Evolutionary conservation across 2,888 invertebrate genomes (phyloP).

Genomic region (Limnephilus lunatus): DNA sequence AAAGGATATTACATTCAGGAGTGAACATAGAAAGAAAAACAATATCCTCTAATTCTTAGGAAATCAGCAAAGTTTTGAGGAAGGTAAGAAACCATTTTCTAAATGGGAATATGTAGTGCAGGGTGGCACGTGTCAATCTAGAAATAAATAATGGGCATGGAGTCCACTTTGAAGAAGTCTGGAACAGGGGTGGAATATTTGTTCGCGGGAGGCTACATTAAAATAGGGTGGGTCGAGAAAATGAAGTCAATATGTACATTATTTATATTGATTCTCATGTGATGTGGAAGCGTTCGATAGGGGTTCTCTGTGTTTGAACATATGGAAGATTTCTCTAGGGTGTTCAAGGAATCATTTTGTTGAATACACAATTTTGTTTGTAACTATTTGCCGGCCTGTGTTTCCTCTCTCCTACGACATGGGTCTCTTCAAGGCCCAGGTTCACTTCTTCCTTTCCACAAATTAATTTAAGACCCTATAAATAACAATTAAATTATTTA

Average conservation of each 20-base stretch:
- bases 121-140: conserved; percentile 32
- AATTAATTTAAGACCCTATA: too few relatives aligned
- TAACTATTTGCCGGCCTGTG: too few relatives aligned
- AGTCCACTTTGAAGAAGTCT: conserved; percentile 14
- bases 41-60: conserved; percentile 4
- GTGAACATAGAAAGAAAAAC: not conserved
- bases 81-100: conserved; percentile 10
- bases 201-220: conserved; percentile 7
- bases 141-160: conserved; percentile 23
- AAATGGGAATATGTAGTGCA: not conserved
- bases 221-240: conserved; percentile 18
- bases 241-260: conserved; percentile 13
- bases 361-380: not conserved
- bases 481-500: too few relatives aligned
- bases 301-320: not conserved
- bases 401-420: too few relatives aligned
- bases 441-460: too few relatives aligned
- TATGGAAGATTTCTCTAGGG: not conserved
- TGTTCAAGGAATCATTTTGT: not conserved
- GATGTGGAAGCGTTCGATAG: not conserved
- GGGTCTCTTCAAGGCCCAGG: too few relatives aligned
- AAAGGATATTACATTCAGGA: not conserved
- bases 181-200: conserved; percentile 31
- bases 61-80: not conserved
- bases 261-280: not conserved